Conservation (phyloP, 2,113 vertebrate genomes). For the Cyanoramphus novaezelandiae region DNA sequence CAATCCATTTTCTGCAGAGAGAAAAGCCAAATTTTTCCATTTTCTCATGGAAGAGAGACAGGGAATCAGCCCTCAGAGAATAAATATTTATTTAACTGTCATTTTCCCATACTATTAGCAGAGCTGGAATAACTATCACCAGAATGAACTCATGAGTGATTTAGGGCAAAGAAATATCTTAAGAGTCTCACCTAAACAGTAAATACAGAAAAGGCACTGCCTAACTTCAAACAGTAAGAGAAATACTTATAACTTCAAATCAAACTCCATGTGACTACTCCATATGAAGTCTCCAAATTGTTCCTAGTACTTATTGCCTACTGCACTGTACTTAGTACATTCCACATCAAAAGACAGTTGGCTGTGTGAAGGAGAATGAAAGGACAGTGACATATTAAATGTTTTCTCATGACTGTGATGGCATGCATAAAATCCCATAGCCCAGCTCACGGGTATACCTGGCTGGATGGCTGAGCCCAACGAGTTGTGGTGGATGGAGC, state of each 20-base stretch:
- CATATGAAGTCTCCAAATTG: neutral
- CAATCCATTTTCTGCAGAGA: neutral
- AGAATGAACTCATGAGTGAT: neutral
- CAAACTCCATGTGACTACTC: neutral
- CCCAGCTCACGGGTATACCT: neutral
- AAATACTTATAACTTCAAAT: neutral
- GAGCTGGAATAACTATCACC: neutral
- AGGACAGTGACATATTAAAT: neutral
- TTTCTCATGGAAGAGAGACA: neutral
- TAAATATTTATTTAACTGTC: neutral
- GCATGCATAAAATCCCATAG: neutral
- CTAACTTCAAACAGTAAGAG: neutral
- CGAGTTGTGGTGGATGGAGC: neutral
- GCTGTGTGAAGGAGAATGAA: neutral
- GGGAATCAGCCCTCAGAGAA: neutral
- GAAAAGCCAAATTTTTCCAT: neutral
- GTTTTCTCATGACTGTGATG: neutral
- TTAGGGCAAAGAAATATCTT: neutral
- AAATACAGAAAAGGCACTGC: neutral
- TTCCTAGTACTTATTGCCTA: neutral
- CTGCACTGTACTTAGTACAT: neutral
- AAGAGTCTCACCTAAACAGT: neutral
- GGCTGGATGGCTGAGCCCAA: neutral
- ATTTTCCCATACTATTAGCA: neutral
- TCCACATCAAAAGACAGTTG: neutral